Evolutionary conservation across 1,140 invertebrate species (phyloP).

Genomic region (Euwallacea similis): DNA sequence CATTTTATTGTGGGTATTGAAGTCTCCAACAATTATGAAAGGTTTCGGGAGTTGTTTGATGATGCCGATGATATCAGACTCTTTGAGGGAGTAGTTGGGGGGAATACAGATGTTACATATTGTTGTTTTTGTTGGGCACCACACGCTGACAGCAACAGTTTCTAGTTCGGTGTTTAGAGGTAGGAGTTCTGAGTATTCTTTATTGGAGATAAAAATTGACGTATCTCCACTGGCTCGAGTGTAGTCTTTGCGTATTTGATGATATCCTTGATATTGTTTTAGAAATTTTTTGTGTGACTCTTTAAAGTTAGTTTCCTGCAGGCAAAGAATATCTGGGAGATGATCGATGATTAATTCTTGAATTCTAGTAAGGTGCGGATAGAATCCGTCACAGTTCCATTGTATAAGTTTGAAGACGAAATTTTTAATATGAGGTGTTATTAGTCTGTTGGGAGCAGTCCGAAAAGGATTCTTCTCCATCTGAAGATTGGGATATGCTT

Average conservation of each 20-base stretch:
- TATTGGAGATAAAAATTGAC: not conserved
- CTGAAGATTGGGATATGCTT: not conserved
- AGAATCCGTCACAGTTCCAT: conserved; percentile 25
- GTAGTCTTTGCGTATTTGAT: conserved; percentile 12
- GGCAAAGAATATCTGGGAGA: conserved; percentile 8
- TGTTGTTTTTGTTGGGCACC: conserved; percentile 21
- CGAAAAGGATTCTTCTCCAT: not conserved
- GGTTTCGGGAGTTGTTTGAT: conserved; percentile 30
- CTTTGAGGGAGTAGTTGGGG: not conserved
- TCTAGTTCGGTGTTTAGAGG: conserved; percentile 14
- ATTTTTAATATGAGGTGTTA: not conserved
- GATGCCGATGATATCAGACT: conserved; percentile 19
- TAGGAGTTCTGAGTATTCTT: conserved; percentile 3
- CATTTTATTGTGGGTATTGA: conserved; percentile 33
- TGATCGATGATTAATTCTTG: conserved; percentile 14
- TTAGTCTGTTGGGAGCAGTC: not conserved
- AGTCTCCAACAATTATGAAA: conserved; percentile 33
- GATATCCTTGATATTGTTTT: conserved; percentile 26
- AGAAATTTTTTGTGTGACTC: conserved; percentile 6
- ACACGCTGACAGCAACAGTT: conserved; percentile 15
- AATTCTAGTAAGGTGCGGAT: conserved; percentile 17
- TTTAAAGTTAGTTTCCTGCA: conserved; percentile 25
- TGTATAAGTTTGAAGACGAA: conserved; percentile 9
- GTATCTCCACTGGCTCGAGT: conserved; percentile 9
- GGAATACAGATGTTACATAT: conserved; percentile 38